Evolutionary conservation across 2,888 invertebrate genomes (phyloP), one percentile per base, ranked within the genome.

Genomic region (Beris chalybata): DNA sequence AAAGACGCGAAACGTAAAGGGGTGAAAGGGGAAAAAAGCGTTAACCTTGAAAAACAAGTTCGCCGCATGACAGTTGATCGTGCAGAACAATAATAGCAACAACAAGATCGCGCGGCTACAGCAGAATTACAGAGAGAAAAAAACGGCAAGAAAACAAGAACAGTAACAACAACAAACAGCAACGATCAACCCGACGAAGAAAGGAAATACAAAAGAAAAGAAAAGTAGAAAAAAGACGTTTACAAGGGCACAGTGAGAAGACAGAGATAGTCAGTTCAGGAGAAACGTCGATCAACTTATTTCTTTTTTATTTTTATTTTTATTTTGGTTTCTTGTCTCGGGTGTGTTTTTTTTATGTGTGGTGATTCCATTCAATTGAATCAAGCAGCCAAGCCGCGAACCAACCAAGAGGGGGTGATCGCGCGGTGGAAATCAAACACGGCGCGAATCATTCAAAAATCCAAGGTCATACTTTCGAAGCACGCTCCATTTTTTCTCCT

Each of bases 391-490:
- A 31, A 31, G 54, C 54, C 31, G 31, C 5, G 22, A 11, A 15
- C 57, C 15, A 57, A 11, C n/a, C 30, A 31, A 57, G 12, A 38
- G 38, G 9, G 9, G 38, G 38, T 38, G 38, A 38, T 38, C 38
- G 9, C 38, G 56, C 44, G 56, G 29, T 6, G 56, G 6, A 13
- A 29, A 29, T 15, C 4, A 53, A 55, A 38, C 31, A 50, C 64
- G 67, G 55, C 53, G 54, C 55, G 53, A 54, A 50, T 31, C 58
- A 59, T 59, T 59, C 65, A 57, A 61, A 68, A 66, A 66, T 68
- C 66, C 68, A 68, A 68, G 68, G 68, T 68, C 68, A 68, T 66
- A 68, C 68, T 68, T 68, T 68, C 68, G 65, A 68, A 68, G 64
- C 68, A 68, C 68, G 68, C 66, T 66, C 66, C 58, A 65, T 65